Percentiles rank a stretch among this genome's conserved stretches.
Conservation (phyloP, 2,888 invertebrate species). For the Eustalomyia histrio region DNA sequence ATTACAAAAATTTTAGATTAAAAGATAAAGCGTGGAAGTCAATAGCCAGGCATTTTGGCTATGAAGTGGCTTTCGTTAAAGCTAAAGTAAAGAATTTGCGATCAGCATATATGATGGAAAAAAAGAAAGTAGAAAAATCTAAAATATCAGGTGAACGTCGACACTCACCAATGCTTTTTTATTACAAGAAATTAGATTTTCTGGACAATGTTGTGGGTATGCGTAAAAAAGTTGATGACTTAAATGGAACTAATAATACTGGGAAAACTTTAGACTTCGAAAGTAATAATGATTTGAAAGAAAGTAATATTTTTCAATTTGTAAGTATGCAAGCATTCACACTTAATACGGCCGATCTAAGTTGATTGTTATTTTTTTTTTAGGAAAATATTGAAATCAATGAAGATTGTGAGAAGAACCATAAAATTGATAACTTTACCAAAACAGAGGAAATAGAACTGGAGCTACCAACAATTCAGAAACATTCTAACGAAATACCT, state of each 20-base stretch:
- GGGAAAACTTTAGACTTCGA: no score
- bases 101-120: constrained; percentile 54
- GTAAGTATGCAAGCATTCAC: background rate
- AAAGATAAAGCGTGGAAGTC: constrained; percentile 50
- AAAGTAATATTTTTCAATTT: background rate
- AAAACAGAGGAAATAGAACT: background rate
- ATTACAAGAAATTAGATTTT: constrained; percentile 50
- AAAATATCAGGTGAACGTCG: background rate
- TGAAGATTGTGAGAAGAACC: background rate
- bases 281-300: no score
- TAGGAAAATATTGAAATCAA: background rate
- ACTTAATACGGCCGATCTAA: no score
- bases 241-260: no score
- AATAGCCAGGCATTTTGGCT: constrained; percentile 40
- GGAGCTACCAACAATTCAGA: background rate
- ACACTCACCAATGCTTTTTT: constrained; percentile 52
- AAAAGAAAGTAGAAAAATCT: constrained; percentile 55
- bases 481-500: background rate
- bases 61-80: constrained; percentile 35
- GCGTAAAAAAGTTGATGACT: background rate
- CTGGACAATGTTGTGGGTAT: constrained; percentile 40
- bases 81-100: constrained; percentile 61
- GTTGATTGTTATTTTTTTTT: background rate
- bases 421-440: background rate
- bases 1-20: constrained; percentile 44